Base-by-base conservation (phyloP, 2,888 invertebrate species). In the Dicyrtoma fusca region DNA sequence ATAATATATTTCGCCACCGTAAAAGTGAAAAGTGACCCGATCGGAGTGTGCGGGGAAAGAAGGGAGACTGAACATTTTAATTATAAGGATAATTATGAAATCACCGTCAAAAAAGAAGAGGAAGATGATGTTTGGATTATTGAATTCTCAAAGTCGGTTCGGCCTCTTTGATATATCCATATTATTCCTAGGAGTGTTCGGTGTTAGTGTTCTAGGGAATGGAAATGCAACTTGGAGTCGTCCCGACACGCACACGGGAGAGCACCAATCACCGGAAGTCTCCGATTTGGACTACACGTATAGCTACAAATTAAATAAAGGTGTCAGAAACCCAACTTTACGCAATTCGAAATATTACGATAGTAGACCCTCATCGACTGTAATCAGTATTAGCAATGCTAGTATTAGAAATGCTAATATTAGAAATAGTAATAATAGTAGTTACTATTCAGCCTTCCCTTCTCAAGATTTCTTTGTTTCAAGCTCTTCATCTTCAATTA, bases 281-380 rank as follows among this genome's bases (percentile, higher is more conserved):
- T 53, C 76, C 6, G 78, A 79, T 69, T 72, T 75, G 66, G 80
- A 80, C 57, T 78, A 75, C 51, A 78, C 77, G 13, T 80, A 80
- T 68, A 78, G 78, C 65, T 80, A 78, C 72, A 76, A 77, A 71
- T 66, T 80, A 71, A 80, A 80, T 69, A 74, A 73, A 72, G 80
- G 75, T 71, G 77, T 77, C 45, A 74, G 72, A 73, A 65, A 61
- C 34, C 71, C 74, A 6, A 47, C 61, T 65, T 72, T 70, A 53
- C 71, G 74, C 62, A 73, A 76, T 64, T 64, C 57, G 21, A 62
- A 69, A 47, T 47, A 69, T 63, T 26, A 66, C 49, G 73, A 63
- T 49, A 51, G 57, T 57, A 65, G 49, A 66, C 59, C 57, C 45
- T 69, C 69, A n/a, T 69, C 69, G 10, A 69, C 69, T 69, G 57